Percentiles rank a stretch among this genome's conserved stretches.
Conservation (phyloP, 2,113 vertebrate species). For the Motacilla tschutschensis region DNA sequence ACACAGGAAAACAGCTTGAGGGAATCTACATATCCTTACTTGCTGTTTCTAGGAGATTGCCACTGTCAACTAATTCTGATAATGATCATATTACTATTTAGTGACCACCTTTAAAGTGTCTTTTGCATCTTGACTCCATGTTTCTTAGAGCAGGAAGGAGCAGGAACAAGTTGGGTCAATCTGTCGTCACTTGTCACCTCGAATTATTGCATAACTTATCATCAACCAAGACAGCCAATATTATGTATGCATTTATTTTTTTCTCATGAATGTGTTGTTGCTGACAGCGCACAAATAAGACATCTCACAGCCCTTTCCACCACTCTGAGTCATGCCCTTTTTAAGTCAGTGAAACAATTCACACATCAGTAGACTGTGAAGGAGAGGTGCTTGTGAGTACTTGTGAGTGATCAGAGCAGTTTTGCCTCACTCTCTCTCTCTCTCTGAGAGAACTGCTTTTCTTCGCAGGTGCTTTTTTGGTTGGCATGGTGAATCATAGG, state of each 20-base stretch:
- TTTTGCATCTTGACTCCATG: background rate
- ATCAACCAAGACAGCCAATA: background rate
- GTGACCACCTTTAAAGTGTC: background rate
- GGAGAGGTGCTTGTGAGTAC: background rate
- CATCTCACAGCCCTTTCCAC: background rate
- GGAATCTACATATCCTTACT: background rate
- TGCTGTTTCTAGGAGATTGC: background rate
- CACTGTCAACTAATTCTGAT: background rate
- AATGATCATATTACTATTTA: background rate
- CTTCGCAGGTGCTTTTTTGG: background rate
- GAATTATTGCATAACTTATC: slow-evolving; percentile 33
- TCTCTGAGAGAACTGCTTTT: background rate
- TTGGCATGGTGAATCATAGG: background rate
- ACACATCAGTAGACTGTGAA: background rate
- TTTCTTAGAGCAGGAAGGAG: background rate
- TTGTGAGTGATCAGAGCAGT: background rate
- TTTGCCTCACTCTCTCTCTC: background rate
- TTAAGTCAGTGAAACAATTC: background rate
- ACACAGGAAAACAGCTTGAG: background rate
- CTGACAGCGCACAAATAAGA: background rate
- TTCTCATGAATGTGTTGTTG: slow-evolving; percentile 11
- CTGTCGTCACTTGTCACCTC: slow-evolving; percentile 19
- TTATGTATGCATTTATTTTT: slow-evolving; percentile 1
- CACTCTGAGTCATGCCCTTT: background rate
- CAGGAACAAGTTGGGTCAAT: background rate